phyloP scores from a whole-genome alignment of 2,888 invertebrate species.

The Strigamia crassipes region DNA sequence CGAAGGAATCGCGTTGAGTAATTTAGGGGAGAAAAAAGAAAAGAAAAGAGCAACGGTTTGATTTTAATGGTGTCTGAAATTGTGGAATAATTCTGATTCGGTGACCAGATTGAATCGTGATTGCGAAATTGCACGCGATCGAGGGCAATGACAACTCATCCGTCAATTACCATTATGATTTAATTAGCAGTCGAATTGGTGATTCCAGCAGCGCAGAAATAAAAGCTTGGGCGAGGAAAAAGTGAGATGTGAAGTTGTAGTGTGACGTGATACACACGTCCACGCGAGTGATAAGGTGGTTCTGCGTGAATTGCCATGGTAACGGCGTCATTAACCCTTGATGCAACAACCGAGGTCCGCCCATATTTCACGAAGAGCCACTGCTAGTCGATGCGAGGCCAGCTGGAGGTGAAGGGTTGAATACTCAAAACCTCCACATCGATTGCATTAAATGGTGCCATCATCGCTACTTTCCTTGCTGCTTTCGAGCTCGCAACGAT shows the following conservation, averaged over 20 bases:
- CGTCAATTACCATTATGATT: not conserved
- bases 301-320: constrained; percentile 26
- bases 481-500: not conserved
- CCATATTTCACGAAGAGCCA: constrained; percentile 10
- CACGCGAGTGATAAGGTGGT: not conserved
- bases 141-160: not conserved
- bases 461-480: constrained; percentile 6
- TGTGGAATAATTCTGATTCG: not conserved
- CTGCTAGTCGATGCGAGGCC: constrained; percentile 20
- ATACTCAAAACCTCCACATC: constrained; percentile 26
- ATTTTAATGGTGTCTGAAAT: not conserved
- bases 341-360: constrained; percentile 22
- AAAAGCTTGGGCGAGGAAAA: not conserved
- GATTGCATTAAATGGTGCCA: constrained; percentile 18
- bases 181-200: not conserved
- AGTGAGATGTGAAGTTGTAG: not conserved
- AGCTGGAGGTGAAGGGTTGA: constrained; percentile 30
- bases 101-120: not conserved
- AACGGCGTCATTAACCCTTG: constrained; percentile 22
- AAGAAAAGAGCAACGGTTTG: too few species aligned
- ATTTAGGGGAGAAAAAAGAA: too few species aligned
- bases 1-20: not conserved
- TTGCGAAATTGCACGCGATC: not conserved
- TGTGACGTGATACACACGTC: not conserved
- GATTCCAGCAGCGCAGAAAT: not conserved